Conservation (phyloP, 2,888 invertebrate genomes). For the Apodemia duryi region DNA sequence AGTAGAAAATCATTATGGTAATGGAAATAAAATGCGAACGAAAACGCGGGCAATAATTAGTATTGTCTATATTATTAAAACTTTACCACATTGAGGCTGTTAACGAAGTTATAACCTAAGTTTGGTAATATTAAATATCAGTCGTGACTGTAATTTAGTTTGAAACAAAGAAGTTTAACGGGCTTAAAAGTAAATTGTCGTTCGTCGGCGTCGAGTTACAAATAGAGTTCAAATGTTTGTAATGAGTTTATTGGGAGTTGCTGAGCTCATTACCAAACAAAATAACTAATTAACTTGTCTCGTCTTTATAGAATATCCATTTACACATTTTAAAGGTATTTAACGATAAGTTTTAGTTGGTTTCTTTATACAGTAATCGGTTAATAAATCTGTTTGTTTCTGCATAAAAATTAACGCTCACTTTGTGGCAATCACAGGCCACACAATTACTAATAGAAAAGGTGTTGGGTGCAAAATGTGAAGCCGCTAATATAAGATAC, state of each 20-base stretch:
- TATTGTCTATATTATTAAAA: not conserved
- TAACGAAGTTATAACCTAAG: not conserved
- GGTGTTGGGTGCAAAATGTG: too few relatives aligned
- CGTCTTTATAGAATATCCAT: not conserved
- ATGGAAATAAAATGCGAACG: too few relatives aligned
- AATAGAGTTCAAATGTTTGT: not conserved
- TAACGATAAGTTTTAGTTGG: too few relatives aligned
- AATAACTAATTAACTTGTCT: not conserved
- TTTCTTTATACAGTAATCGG: too few relatives aligned
- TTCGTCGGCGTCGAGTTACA: not conserved
- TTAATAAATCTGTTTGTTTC: too few relatives aligned
- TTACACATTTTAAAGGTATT: too few relatives aligned
- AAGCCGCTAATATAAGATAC: too few relatives aligned
- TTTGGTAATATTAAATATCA: constrained; percentile 1
- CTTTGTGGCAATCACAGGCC: too few relatives aligned
- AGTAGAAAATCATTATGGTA: too few relatives aligned
- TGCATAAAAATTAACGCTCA: too few relatives aligned
- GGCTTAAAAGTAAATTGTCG: constrained; percentile 10
- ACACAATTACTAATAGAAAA: too few relatives aligned
- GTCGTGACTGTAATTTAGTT: constrained; percentile 4
- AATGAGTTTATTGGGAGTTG: constrained; percentile 2
- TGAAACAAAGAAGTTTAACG: not conserved
- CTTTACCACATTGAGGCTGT: not conserved
- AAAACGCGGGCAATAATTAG: not conserved
- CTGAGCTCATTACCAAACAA: constrained; percentile 3